Conservation (phyloP, 2,113 vertebrate genomes). For the Passer domesticus region DNA sequence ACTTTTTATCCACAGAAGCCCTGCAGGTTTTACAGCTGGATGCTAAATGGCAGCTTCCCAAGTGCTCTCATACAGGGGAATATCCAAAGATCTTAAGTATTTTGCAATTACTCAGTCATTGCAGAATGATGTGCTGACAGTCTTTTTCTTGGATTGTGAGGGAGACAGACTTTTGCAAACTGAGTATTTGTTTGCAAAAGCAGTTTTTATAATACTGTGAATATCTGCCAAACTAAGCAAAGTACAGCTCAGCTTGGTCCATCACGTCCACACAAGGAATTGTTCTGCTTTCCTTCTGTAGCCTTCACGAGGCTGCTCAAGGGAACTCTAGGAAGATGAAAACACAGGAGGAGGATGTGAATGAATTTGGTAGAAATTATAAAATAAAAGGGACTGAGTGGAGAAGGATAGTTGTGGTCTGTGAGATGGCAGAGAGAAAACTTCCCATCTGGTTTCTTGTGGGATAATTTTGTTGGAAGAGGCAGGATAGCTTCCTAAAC, state of each 20-base stretch:
- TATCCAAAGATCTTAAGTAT: neutral
- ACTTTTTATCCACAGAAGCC: neutral
- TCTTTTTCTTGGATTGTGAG: neutral
- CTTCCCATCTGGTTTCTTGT: slow-evolving; percentile 1
- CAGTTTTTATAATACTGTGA: neutral
- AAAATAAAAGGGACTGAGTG: neutral
- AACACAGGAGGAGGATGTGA: slow-evolving; percentile 21
- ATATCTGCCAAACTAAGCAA: slow-evolving; percentile 16
- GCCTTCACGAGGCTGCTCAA: neutral
- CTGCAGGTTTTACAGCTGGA: neutral
- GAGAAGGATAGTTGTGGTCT: slow-evolving; percentile 10
- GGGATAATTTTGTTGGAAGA: slow-evolving; percentile 34
- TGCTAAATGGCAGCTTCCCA: neutral
- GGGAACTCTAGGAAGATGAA: neutral
- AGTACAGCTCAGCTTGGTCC: neutral
- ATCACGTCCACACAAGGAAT: neutral
- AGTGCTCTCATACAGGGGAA: neutral
- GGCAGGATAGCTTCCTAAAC: neutral
- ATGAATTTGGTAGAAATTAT: neutral
- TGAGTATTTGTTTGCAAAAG: neutral
- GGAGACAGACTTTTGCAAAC: neutral
- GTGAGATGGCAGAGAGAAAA: neutral
- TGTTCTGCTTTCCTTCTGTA: neutral
- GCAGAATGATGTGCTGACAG: neutral
- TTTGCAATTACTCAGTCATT: neutral